These are phyloP conservation scores for Myxocyprinus asiaticus DNA, from an alignment of 2,113 vertebrate genomes.

Conservation along the genomic window DNA sequence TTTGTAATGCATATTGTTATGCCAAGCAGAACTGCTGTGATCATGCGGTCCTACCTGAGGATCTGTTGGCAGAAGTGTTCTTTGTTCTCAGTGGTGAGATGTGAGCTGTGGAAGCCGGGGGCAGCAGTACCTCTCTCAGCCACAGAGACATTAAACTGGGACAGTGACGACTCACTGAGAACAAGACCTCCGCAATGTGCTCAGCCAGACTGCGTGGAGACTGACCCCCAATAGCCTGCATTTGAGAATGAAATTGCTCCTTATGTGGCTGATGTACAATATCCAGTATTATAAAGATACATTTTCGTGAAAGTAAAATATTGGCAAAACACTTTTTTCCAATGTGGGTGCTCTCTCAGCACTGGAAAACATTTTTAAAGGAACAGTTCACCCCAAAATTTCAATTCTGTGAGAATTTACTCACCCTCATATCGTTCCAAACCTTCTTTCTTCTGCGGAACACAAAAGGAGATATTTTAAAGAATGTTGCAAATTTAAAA, in stretches of 20 bases:
- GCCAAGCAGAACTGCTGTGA: neutral
- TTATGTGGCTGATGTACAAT: neutral
- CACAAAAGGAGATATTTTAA: no score
- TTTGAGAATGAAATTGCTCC: neutral
- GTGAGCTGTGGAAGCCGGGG: slow-evolving; percentile 84
- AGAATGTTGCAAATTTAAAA: no score
- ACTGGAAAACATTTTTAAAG: no score
- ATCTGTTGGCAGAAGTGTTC: slow-evolving; percentile 92
- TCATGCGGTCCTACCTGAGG: slow-evolving; percentile 77
- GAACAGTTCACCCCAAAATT: no score
- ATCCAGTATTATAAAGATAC: neutral
- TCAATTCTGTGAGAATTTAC: no score
- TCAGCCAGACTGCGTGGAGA: slow-evolving; percentile 87
- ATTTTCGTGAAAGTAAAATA: neutral
- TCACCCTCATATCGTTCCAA: no score
- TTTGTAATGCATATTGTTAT: neutral
- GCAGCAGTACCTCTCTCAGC: slow-evolving; percentile 88
- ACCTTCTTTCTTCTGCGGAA: no score
- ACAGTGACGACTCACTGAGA: slow-evolving; percentile 90
- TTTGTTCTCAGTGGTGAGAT: slow-evolving; percentile 87
- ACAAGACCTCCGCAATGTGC: slow-evolving; percentile 89
- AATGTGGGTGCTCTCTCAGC: no score
- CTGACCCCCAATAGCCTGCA: slow-evolving; percentile 85
- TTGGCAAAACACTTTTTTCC: neutral
- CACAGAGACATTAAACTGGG: slow-evolving; percentile 84